A percentile compares a stretch with the other conserved stretches of the same genome.
phyloP scores from a whole-genome alignment of 2,888 invertebrate genomes.

The Polyommatus icarus region DNA sequence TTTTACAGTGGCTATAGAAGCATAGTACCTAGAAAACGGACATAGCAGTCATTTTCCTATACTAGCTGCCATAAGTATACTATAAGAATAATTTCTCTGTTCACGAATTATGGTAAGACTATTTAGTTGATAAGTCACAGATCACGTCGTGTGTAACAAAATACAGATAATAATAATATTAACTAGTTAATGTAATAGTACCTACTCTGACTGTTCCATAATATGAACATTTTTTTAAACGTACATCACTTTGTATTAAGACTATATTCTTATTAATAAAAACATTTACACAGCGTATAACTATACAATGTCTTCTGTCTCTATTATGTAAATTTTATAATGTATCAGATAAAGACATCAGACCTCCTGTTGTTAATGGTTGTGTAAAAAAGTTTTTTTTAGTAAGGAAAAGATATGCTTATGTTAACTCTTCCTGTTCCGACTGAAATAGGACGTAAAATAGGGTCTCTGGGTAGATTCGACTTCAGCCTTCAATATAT shows the following conservation, averaged over 20 bases:
- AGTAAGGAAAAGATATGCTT: not conserved
- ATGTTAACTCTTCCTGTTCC: conserved; percentile 51
- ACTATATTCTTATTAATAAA: not conserved
- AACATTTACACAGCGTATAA: not conserved
- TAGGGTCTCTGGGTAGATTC: not conserved
- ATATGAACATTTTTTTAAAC: not conserved
- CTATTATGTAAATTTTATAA: not conserved
- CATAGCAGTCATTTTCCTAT: not conserved
- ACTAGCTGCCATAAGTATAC: not conserved
- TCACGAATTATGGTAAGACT: not conserved
- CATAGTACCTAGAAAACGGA: not conserved
- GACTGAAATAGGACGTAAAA: conserved; percentile 55
- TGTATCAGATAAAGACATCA: not conserved
- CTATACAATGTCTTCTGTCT: not conserved
- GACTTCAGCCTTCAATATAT: conserved; percentile 44
- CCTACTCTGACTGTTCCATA: conserved; percentile 11
- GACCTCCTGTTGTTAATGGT: not conserved
- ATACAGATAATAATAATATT: conserved; percentile 1
- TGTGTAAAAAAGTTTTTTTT: not conserved
- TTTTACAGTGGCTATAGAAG: not conserved
- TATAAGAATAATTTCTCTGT: not conserved
- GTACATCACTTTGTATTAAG: conserved; percentile 8
- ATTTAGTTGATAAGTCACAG: not conserved
- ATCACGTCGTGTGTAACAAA: not conserved
- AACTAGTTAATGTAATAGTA: conserved; percentile 5